These are phyloP conservation scores for Drosophila willistoni DNA, from an alignment of 1,140 invertebrate species.

Conservation along the genomic window DNA sequence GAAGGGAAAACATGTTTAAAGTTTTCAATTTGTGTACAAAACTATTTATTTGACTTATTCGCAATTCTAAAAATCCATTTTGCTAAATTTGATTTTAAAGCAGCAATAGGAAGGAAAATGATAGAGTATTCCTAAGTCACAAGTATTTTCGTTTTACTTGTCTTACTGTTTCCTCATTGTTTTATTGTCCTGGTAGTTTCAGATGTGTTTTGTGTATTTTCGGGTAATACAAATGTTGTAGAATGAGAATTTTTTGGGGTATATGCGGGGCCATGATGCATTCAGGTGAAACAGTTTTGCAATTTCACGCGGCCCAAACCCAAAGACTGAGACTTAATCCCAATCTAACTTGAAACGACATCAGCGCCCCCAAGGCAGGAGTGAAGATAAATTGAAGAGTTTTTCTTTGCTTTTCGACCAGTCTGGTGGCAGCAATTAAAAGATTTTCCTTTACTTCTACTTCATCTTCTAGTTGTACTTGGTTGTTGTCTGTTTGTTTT, in stretches of 20 bases:
- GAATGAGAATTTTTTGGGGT: background rate
- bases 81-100: too few species aligned
- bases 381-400: conserved; percentile 68
- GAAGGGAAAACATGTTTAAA: too few species aligned
- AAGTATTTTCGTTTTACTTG: too few species aligned
- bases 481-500: background rate
- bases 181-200: conserved; percentile 30
- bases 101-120: too few species aligned
- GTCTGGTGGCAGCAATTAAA: conserved; percentile 70
- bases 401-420: conserved; percentile 55
- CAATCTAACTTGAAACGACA: conserved; percentile 42
- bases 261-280: background rate
- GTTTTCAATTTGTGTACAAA: too few species aligned
- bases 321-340: conserved; percentile 26
- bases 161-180: too few species aligned
- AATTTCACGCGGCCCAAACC: conserved; percentile 66
- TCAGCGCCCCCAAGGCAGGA: conserved; percentile 32
- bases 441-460: conserved; percentile 56
- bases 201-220: conserved; percentile 14
- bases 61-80: too few species aligned
- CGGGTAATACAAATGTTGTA: background rate
- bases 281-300: conserved; percentile 78
- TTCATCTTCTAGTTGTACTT: conserved; percentile 23
- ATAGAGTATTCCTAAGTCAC: too few species aligned
- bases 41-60: too few species aligned